Evolutionary conservation across 1,140 invertebrate genomes (phyloP).

Genomic region (Sitodiplosis mosellana): DNA sequence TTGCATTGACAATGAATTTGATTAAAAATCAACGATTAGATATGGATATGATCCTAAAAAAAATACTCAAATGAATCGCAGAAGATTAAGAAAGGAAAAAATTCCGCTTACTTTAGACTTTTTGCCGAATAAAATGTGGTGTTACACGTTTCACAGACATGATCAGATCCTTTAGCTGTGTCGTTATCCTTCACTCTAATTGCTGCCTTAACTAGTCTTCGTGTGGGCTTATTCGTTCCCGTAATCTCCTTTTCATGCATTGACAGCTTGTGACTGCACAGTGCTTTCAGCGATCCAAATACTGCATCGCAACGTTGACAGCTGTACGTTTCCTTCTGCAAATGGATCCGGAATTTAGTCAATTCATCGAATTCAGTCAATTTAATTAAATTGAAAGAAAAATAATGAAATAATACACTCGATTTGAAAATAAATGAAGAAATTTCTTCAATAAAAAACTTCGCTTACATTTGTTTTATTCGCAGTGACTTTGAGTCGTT

Average conservation of each 20-base stretch:
- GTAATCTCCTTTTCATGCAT: neutral
- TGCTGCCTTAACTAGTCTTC: neutral
- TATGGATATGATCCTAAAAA: neutral
- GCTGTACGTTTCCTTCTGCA: neutral
- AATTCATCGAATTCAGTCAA: neutral
- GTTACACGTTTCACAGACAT: neutral
- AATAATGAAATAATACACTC: neutral
- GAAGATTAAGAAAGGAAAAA: neutral
- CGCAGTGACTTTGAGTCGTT: too few relatives aligned
- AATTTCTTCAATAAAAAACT: neutral
- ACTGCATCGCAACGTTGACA: neutral
- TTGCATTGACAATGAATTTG: neutral
- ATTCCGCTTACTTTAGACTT: neutral
- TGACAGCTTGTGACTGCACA: neutral
- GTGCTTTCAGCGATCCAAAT: neutral
- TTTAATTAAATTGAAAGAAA: neutral
- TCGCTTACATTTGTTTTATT: too few relatives aligned
- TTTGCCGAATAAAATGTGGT: neutral
- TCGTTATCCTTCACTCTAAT: neutral
- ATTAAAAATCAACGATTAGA: too few relatives aligned
- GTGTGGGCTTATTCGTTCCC: neutral
- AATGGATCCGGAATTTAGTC: neutral
- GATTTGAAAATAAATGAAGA: neutral
- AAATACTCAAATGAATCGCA: neutral
- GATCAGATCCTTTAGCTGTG: neutral